These are phyloP conservation scores for Watsonalla cultraria DNA, from an alignment of 2,888 invertebrate species.

Conservation along the genomic window DNA sequence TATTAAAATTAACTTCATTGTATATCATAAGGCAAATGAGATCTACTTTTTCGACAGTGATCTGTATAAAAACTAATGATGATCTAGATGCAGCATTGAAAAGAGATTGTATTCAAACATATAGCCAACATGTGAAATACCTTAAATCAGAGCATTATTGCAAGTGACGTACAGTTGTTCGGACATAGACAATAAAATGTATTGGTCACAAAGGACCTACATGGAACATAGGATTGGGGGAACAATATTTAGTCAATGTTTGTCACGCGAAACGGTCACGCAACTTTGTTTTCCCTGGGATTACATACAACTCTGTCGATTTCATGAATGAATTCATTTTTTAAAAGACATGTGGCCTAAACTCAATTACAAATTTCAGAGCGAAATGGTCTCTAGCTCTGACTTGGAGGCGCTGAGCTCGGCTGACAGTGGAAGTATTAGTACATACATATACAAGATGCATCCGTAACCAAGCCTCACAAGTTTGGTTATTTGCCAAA, in stretches of 20 bases:
- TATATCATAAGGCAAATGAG: too few species aligned
- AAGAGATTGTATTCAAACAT: not conserved
- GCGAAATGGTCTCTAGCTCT: too few species aligned
- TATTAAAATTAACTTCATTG: constrained; percentile 23
- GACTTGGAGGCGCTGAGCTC: not conserved
- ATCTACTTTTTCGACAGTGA: too few species aligned
- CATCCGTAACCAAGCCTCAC: too few species aligned
- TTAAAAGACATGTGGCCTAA: not conserved
- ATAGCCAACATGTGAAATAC: not conserved
- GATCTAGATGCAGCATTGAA: not conserved
- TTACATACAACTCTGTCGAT: constrained; percentile 35
- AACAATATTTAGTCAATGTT: constrained; percentile 39
- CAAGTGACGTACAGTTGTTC: constrained; percentile 24
- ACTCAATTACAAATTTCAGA: too few species aligned
- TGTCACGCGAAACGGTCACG: constrained; percentile 66
- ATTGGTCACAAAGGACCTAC: constrained; percentile 53
- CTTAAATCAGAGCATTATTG: constrained; percentile 22
- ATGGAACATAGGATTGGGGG: constrained; percentile 40
- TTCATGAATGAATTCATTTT: constrained; percentile 42
- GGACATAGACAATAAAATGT: constrained; percentile 38
- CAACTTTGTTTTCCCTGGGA: constrained; percentile 53
- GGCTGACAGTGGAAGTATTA: too few species aligned
- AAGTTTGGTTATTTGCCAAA: too few species aligned
- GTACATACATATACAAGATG: too few species aligned
- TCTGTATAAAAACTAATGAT: not conserved